phyloP scores from a whole-genome alignment of 2,113 vertebrate genomes.

The Hydropotes inermis region DNA sequence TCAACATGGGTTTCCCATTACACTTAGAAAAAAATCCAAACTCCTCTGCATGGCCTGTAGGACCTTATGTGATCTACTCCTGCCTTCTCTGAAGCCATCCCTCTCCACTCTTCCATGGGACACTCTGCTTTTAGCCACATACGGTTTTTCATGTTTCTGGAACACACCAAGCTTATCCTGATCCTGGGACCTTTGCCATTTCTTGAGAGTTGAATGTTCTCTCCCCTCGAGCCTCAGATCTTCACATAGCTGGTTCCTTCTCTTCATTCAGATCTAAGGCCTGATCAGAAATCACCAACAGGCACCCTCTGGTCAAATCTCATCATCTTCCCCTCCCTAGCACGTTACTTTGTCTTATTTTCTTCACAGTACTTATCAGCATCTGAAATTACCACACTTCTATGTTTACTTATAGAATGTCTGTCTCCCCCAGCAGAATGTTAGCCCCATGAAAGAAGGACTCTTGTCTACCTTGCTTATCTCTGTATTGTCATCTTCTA shows the following conservation, averaged over 20 bases:
- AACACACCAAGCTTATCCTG: background rate
- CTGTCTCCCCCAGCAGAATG: background rate
- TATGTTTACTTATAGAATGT: background rate
- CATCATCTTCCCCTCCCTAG: background rate
- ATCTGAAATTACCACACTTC: background rate
- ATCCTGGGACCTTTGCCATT: background rate
- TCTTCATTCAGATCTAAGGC: background rate
- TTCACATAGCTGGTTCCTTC: background rate
- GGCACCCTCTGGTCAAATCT: background rate
- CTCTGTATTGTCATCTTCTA: background rate
- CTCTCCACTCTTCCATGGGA: background rate
- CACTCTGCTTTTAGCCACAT: background rate
- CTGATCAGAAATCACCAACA: background rate
- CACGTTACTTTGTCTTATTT: background rate
- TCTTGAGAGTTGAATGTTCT: background rate
- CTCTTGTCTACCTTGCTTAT: background rate
- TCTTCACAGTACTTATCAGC: background rate
- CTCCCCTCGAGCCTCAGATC: background rate
- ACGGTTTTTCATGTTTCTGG: background rate
- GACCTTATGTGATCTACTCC: background rate
- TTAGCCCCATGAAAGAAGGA: background rate
- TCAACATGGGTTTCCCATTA: background rate
- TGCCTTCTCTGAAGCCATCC: background rate
- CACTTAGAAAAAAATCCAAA: background rate
- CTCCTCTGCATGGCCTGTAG: background rate